These are phyloP conservation scores for Oreortyx pictus DNA, from an alignment of 2,797 vertebrate genomes.

Conservation along the genomic window DNA sequence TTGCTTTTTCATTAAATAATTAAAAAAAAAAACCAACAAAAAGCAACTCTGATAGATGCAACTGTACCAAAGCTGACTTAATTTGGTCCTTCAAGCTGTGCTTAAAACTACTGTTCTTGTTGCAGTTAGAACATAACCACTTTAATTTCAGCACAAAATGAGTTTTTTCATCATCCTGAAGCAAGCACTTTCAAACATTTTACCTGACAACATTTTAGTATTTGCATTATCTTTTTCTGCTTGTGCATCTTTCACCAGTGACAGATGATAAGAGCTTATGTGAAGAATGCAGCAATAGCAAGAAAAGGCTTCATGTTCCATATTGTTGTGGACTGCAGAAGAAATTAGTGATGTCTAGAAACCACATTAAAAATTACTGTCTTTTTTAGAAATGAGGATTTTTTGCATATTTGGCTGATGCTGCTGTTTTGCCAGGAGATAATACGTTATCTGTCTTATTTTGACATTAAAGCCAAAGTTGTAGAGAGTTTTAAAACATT, in stretches of 20 bases:
- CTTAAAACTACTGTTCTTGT: conserved; percentile 76
- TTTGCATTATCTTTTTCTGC: conserved; percentile 69
- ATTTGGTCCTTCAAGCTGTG: conserved; percentile 72
- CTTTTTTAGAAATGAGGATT: background rate
- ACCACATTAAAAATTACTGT: background rate
- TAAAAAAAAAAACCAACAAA: too few relatives aligned
- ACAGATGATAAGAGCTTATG: conserved; percentile 45
- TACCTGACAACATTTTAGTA: conserved; percentile 62
- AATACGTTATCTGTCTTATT: background rate
- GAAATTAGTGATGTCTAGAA: background rate
- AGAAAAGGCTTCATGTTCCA: background rate
- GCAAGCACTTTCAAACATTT: background rate
- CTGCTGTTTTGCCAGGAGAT: background rate
- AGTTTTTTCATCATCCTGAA: conserved; percentile 59
- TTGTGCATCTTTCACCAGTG: conserved; percentile 51
- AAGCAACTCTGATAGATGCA: conserved; percentile 58
- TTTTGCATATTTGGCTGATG: background rate
- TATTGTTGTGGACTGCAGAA: background rate
- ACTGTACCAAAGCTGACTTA: conserved; percentile 53
- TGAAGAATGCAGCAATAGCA: conserved; percentile 25
- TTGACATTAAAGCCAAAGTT: background rate
- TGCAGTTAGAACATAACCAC: conserved; percentile 60
- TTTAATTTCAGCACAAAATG: conserved; percentile 63
- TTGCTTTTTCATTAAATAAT: conserved; percentile 21
- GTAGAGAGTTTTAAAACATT: background rate